These are phyloP conservation scores for Tetrax tetrax DNA, from an alignment of 2,113 vertebrate genomes.

Conservation along the genomic window DNA sequence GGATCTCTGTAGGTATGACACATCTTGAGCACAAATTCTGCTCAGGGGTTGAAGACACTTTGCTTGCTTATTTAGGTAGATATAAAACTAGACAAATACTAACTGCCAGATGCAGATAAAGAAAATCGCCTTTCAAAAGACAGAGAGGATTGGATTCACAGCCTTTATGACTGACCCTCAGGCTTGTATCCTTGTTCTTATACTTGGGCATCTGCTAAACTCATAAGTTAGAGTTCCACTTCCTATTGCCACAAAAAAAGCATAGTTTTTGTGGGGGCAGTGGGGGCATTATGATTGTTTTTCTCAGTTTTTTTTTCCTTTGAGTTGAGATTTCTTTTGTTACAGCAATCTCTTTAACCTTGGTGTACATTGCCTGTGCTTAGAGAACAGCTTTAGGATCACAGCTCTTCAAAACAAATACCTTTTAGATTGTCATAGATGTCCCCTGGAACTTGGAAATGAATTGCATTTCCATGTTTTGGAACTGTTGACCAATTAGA, in stretches of 20 bases:
- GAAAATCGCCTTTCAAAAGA: not conserved
- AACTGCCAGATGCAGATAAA: not conserved
- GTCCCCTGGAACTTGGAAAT: conserved; percentile 16
- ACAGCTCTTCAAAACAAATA: conserved; percentile 3
- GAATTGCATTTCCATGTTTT: conserved; percentile 25
- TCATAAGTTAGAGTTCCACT: not conserved
- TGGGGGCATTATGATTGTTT: not conserved
- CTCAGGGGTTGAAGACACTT: not conserved
- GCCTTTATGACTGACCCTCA: not conserved
- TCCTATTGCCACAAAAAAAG: not conserved
- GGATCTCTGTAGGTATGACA: not conserved
- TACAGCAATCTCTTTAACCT: conserved; percentile 1
- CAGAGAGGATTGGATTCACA: not conserved
- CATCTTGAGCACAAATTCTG: not conserved
- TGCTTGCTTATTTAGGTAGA: not conserved
- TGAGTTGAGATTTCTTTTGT: conserved; percentile 13
- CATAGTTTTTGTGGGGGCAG: not conserved
- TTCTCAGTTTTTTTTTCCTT: not conserved
- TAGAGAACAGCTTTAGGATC: not conserved
- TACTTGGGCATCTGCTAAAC: not conserved
- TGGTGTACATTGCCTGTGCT: not conserved
- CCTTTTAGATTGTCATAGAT: not conserved
- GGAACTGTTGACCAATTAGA: conserved; percentile 17
- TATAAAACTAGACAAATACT: not conserved
- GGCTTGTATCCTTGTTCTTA: not conserved